Percentiles rank a stretch among this genome's conserved stretches.
phyloP scores from a whole-genome alignment of 2,113 vertebrate species.

The Nasalis larvatus region DNA sequence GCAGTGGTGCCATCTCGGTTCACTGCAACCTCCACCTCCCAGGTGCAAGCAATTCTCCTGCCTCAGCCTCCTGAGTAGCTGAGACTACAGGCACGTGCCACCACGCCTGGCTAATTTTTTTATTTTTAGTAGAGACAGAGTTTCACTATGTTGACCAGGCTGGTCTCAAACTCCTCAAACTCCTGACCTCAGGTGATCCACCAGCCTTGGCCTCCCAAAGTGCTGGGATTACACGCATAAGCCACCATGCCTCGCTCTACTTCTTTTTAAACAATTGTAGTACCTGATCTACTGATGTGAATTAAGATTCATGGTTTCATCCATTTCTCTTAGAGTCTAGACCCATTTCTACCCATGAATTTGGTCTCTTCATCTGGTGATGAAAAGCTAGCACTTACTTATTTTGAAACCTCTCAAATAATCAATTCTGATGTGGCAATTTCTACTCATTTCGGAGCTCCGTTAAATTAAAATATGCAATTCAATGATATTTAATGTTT shows the following conservation, averaged over 20 bases:
- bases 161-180: no score
- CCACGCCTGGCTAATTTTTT: no score
- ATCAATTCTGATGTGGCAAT: background rate
- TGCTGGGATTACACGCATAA: no score
- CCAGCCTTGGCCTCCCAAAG: no score
- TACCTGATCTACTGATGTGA: background rate
- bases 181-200: no score
- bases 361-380: background rate
- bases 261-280: background rate
- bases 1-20: no score
- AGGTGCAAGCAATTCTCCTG: no score
- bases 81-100: no score
- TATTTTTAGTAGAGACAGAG: no score
- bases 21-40: no score
- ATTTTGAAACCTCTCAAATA: conserved; percentile 26
- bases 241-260: background rate
- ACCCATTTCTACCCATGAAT: background rate
- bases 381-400: background rate
- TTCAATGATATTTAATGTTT: background rate
- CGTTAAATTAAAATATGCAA: background rate
- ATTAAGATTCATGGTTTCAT: background rate
- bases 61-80: no score
- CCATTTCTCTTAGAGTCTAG: background rate
- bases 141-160: no score
- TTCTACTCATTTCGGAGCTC: background rate